Percentiles rank a stretch among this genome's conserved stretches.
Evolutionary conservation across 2,113 vertebrate genomes (phyloP).

Genomic region (Scomber japonicus): DNA sequence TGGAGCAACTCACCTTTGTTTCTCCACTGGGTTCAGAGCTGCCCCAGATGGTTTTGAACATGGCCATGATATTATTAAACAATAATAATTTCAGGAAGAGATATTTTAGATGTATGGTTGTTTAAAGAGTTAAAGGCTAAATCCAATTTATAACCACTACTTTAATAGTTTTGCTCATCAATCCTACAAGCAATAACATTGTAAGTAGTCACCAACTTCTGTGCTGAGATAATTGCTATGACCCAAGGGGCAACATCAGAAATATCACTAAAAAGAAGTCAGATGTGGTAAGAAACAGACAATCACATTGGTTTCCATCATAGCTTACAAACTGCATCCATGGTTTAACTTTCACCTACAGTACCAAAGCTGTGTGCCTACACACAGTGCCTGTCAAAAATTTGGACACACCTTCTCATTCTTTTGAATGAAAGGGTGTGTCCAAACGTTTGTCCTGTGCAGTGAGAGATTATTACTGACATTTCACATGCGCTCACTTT

Average conservation of each 20-base stretch:
- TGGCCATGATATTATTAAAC: not conserved
- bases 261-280: not conserved
- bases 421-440: no score
- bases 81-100: not conserved
- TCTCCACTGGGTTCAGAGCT: constrained; percentile 3
- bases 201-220: not conserved
- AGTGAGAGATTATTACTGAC: not conserved
- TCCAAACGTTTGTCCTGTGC: no score
- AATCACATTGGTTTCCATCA: not conserved
- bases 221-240: not conserved
- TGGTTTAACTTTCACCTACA: no score
- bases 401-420: no score
- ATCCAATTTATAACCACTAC: not conserved
- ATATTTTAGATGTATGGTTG: not conserved
- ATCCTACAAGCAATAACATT: not conserved
- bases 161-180: not conserved
- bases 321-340: no score
- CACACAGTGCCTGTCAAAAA: no score
- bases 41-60: constrained; percentile 11
- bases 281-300: not conserved
- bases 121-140: not conserved
- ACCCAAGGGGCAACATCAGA: no score
- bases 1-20: constrained; percentile 39
- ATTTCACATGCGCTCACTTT: not conserved
- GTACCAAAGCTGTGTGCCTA: no score